These are phyloP conservation scores for Colletes latitarsis DNA, from an alignment of 1,140 invertebrate species.

Conservation along the genomic window DNA sequence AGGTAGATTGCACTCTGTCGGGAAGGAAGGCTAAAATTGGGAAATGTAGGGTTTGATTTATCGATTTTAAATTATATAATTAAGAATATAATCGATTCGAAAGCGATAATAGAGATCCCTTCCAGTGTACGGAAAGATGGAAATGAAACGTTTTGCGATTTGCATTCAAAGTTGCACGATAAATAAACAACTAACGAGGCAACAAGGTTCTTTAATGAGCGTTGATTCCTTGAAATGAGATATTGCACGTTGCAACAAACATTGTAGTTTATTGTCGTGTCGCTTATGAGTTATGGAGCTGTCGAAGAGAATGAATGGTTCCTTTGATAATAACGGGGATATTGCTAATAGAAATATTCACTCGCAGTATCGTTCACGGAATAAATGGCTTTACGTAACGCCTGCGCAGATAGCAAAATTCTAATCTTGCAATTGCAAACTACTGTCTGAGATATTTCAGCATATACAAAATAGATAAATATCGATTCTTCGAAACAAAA, in stretches of 20 bases:
- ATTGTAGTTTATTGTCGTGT: conserved; percentile 39
- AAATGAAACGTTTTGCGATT: no score
- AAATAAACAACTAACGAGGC: conserved; percentile 17
- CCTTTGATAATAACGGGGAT: conserved; percentile 29
- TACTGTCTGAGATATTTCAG: neutral
- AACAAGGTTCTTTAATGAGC: conserved; percentile 19
- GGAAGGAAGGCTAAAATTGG: no score
- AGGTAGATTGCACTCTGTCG: no score
- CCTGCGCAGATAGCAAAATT: neutral
- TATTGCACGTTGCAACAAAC: conserved; percentile 5
- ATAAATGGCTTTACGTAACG: conserved; percentile 31
- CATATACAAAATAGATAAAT: neutral
- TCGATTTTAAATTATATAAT: no score
- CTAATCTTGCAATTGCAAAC: neutral
- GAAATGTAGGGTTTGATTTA: no score
- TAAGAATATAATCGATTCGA: no score
- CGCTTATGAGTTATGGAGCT: conserved; percentile 37
- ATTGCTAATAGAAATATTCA: conserved; percentile 12
- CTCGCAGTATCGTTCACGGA: neutral
- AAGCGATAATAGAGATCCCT: no score
- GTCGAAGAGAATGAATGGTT: conserved; percentile 32
- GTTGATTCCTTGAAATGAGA: neutral
- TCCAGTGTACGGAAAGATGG: no score
- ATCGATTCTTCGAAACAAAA: no score
- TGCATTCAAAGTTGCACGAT: neutral